A percentile compares a stretch with the other conserved stretches of the same genome.
These are phyloP conservation scores for Hoplostethus mediterraneus DNA, from an alignment of 2,797 vertebrate species.

Conservation along the genomic window DNA sequence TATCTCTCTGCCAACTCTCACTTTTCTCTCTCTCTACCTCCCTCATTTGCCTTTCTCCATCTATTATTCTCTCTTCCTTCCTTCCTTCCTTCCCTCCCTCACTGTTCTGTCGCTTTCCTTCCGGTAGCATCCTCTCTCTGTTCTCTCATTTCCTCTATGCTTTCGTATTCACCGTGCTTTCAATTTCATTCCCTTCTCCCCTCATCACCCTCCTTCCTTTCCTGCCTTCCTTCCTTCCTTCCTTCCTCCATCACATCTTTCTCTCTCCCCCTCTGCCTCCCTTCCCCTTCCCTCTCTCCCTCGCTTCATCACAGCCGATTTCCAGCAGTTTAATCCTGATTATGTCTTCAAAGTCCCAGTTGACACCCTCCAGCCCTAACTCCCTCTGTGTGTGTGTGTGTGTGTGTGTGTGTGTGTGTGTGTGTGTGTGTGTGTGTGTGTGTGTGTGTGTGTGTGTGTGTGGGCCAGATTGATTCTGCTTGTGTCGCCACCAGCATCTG, in stretches of 20 bases:
- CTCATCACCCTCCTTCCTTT: neutral
- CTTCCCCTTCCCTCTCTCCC: neutral
- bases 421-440: neutral
- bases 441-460: neutral
- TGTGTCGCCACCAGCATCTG: conserved; percentile 14
- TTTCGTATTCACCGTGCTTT: neutral
- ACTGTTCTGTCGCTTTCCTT: no score
- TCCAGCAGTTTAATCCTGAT: conserved; percentile 64
- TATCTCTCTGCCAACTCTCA: neutral
- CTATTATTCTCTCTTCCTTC: no score
- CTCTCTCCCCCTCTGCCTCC: neutral
- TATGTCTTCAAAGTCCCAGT: conserved; percentile 61
- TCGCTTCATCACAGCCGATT: conserved; percentile 57
- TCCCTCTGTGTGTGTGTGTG: conserved; percentile 12
- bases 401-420: neutral
- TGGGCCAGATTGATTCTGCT: neutral
- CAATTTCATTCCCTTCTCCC: neutral
- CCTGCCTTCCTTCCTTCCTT: no score
- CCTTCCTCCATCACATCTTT: no score
- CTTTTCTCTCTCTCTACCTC: no score
- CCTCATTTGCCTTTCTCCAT: no score
- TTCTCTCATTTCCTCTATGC: neutral
- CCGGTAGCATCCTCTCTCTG: no score
- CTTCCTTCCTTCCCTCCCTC: no score
- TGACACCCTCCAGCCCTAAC: conserved; percentile 40